These are phyloP conservation scores for Cladorhizidae sp. DNA, from an alignment of 37 sponge, comb jelly and placozoan species.

Conservation along the genomic window DNA sequence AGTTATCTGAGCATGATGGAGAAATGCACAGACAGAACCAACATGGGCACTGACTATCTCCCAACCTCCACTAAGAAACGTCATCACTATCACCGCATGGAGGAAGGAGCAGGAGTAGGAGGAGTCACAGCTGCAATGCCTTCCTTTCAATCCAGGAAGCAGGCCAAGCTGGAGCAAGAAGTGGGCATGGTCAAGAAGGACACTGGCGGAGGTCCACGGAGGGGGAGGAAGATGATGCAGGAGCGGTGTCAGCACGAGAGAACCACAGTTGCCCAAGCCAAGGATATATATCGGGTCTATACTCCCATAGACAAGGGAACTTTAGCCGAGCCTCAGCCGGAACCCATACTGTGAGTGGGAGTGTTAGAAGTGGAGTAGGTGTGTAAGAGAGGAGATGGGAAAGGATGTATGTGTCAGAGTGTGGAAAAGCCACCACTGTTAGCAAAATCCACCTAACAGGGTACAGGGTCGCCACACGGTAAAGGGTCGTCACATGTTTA, in stretches of 20 bases:
- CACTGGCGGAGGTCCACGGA: neutral
- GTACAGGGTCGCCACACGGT: no score
- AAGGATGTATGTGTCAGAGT: no score
- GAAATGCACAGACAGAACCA: neutral
- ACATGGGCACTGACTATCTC: neutral
- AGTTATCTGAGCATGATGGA: neutral
- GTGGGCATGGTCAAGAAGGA: slow-evolving; percentile 5
- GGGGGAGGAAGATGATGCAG: slow-evolving; percentile 19
- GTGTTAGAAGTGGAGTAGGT: no score
- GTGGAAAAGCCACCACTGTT: no score
- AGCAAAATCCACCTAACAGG: no score
- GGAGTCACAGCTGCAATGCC: neutral
- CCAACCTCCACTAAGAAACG: neutral
- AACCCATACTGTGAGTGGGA: slow-evolving; percentile 33
- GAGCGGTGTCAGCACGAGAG: slow-evolving; percentile 11
- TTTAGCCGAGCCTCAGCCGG: slow-evolving; percentile 1
- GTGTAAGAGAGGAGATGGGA: no score
- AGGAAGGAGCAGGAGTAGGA: neutral
- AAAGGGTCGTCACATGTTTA: no score
- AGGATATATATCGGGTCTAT: slow-evolving; percentile 35
- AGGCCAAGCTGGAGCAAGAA: neutral
- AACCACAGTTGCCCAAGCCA: slow-evolving; percentile 2
- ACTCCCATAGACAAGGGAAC: slow-evolving; percentile 23
- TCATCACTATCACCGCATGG: neutral
- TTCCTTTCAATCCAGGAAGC: neutral